These are phyloP conservation scores for Peromyscus melanophrys DNA, from an alignment of 2,797 vertebrate genomes.

Conservation along the genomic window DNA sequence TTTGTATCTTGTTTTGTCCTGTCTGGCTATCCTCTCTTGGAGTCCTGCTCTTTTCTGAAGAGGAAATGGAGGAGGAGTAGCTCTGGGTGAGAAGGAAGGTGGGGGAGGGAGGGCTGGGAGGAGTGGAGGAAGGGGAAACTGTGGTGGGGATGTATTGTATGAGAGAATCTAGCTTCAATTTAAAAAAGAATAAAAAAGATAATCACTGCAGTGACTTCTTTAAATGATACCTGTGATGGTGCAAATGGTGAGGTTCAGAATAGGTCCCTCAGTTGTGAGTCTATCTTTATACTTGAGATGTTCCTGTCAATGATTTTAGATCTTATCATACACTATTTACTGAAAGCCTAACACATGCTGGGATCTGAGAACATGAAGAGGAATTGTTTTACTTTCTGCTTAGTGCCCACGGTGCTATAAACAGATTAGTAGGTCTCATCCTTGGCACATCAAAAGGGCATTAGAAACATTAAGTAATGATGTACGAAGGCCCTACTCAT, in stretches of 20 bases:
- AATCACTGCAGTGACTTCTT: conserved; percentile 10
- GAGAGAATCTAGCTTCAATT: not conserved
- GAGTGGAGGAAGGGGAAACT: not conserved
- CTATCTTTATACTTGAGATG: conserved; percentile 11
- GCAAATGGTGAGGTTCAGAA: conserved; percentile 24
- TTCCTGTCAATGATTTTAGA: conserved; percentile 16
- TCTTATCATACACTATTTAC: not conserved
- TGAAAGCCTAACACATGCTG: not conserved
- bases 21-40: no score
- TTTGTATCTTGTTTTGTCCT: not conserved
- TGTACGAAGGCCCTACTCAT: not conserved
- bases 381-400: conserved; percentile 11
- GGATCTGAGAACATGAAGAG: not conserved
- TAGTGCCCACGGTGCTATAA: not conserved
- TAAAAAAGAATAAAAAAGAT: not conserved
- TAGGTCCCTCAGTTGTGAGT: not conserved
- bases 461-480: not conserved
- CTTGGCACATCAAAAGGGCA: not conserved
- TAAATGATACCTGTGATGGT: not conserved
- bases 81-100: not conserved
- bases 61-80: not conserved
- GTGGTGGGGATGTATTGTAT: not conserved
- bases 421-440: not conserved
- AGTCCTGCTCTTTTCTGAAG: not conserved
- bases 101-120: not conserved